phyloP scores from a whole-genome alignment of 1,140 invertebrate genomes.

The Dendroctonus ponderosae region DNA sequence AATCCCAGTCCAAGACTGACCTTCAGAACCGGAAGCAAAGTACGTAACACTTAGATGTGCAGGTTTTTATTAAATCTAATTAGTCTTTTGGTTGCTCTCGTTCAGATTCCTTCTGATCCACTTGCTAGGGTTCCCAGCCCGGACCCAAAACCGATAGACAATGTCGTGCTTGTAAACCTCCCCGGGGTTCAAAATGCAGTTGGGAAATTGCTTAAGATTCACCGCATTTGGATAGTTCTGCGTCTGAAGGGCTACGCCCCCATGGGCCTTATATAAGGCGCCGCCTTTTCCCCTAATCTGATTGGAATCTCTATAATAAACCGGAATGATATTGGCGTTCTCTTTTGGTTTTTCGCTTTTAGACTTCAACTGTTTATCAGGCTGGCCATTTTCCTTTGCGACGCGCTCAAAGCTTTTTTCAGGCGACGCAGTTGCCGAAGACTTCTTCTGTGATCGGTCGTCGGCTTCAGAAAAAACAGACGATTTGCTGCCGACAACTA shows the following conservation, averaged over 20 bases:
- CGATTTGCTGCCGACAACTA: too few relatives aligned
- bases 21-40: constrained; percentile 68
- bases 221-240: constrained; percentile 85
- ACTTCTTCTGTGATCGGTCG: too few relatives aligned
- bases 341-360: too few relatives aligned
- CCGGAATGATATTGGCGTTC: constrained; percentile 29
- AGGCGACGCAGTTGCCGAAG: too few relatives aligned
- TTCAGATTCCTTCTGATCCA: constrained; percentile 39
- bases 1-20: constrained; percentile 70
- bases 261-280: constrained; percentile 66
- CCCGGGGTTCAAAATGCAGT: constrained; percentile 65
- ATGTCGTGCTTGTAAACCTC: constrained; percentile 64
- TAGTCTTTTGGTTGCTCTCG: constrained; percentile 4
- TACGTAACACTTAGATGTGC: constrained; percentile 38
- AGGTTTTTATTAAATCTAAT: not conserved
- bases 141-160: constrained; percentile 58
- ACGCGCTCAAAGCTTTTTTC: too few relatives aligned
- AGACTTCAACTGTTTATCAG: too few relatives aligned
- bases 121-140: constrained; percentile 41
- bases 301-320: constrained; percentile 36
- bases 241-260: constrained; percentile 77
- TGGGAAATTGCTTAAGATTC: constrained; percentile 72
- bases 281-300: constrained; percentile 65
- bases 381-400: too few relatives aligned
- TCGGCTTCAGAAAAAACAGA: too few relatives aligned